Base-by-base conservation (phyloP, 2,797 vertebrate genomes). In the Sebastes jordani region DNA sequence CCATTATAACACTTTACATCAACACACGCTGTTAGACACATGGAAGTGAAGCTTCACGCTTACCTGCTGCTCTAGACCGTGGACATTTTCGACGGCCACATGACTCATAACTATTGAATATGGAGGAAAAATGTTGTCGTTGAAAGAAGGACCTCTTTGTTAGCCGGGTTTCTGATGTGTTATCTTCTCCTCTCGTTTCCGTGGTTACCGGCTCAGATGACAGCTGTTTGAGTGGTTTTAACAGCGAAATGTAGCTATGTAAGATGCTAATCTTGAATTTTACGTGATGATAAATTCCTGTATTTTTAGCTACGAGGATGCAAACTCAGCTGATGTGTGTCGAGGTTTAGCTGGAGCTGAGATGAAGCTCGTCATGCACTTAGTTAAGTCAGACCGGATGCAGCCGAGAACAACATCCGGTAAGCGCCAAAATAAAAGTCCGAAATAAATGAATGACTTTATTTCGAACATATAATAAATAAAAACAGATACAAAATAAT, bases 61-160 rank as follows among this genome's bases (percentile, higher is more conserved):
- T 89, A 98, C 98, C 98, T 98, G 97, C 97, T 99, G 98, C 91
- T 99, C 98, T 96, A 99, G 97, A 96, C 97, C 95, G 95, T 98
- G 98, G 94, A 97, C 97, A 97, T 97, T 98, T 94, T 99, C 98
- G 92, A 98, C 97, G 94, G 97, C 97, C 98, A 98, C 98, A 98
- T 99, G 98, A 99, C 98, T 98, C 98, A 98, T 99, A 97, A 98
- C 98, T 97, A 97, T 96, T 93, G 96, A 96, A 95, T 95, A 97
- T 91, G 92, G 95, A 96, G 95, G 94, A 91, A 91, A 93, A 93
- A 94, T 94, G 89, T 88, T 94, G 91, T 89, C 94, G 94, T 77
- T 91, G 85, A 91, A 91, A 95, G 94, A 89, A 90, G 90, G 86
- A 87, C 84, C 94, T 93, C 95, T 95, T 95, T 96, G 95, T 95